Evolutionary conservation across 2,888 invertebrate species (phyloP), one percentile per base, ranked within the genome.

Genomic region (Xanthia togata): DNA sequence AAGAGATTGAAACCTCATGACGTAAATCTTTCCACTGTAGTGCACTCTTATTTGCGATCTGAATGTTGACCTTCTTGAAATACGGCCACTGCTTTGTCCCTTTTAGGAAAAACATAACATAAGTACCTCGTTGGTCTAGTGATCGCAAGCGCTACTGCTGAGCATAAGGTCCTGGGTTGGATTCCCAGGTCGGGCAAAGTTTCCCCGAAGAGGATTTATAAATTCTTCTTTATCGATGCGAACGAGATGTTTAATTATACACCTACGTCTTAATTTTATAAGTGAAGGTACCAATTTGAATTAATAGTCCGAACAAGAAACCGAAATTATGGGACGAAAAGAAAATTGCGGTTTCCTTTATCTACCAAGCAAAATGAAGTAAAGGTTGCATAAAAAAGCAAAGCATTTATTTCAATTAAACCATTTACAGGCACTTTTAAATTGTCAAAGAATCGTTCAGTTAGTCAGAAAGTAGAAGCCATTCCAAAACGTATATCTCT

Each of bases 321-420:
- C 59, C 2, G 59, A 11, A 50, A 57, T 41, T 41, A 64, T 31
- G 59, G 59, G n/a, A 71, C 50, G 35, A 82, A 79, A 77, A 65
- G 73, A 60, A 80, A 78, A 78, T 83, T 73, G 9, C 31, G 60
- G 62, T 76, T 79, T 75, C 47, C 75, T 80, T 73, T 76, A 73
- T 80, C 73, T 69, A 50, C 26, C 70, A 68, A 59, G 70, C 41
- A 70, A 71, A 71, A 38, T 23, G 65, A 68, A 60, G 63, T 70
- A 50, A 76, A 65, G 53, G 47, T 73, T 70, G 62, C 62, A 70
- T 41, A 53, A 64, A 74, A 31, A 31, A 1, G 1, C 31, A 31
- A 31, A 31, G 31, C 31, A 31, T 31, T 31, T 31, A 31, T 31
- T 31, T 31, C 31, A 31, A 31, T 31, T 31, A 31, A 31, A 31